These are phyloP conservation scores for Calliopum simillimum DNA, from an alignment of 2,888 invertebrate genomes.

Conservation along the genomic window DNA sequence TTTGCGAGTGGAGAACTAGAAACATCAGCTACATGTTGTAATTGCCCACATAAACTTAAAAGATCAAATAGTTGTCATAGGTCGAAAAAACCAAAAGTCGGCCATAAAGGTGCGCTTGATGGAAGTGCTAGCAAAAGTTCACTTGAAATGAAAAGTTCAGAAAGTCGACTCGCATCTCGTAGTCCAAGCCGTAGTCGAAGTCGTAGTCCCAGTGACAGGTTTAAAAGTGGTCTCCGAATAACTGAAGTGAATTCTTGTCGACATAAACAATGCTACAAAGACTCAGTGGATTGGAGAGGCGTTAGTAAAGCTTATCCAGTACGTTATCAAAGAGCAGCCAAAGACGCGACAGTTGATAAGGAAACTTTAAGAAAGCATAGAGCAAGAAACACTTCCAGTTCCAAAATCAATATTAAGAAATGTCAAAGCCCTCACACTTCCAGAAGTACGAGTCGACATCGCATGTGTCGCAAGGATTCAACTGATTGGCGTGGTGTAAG, in stretches of 20 bases:
- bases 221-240: too few species aligned
- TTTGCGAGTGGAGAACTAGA: too few species aligned
- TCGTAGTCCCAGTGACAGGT: too few species aligned
- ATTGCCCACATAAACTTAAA: too few species aligned
- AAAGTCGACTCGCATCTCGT: too few species aligned
- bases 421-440: not conserved
- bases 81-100: not conserved
- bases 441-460: slow-evolving; percentile 5
- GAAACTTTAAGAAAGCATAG: slow-evolving; percentile 5
- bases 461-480: slow-evolving; percentile 31
- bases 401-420: not conserved
- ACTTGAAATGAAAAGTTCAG: too few species aligned
- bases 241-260: not conserved
- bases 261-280: slow-evolving; percentile 32
- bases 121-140: too few species aligned
- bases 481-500: slow-evolving; percentile 20
- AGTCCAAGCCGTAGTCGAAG: too few species aligned
- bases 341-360: not conserved
- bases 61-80: too few species aligned
- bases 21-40: too few species aligned
- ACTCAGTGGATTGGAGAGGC: slow-evolving; percentile 27
- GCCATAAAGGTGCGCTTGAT: too few species aligned
- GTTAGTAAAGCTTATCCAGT: slow-evolving; percentile 20
- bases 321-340: slow-evolving; percentile 15
- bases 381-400: slow-evolving; percentile 1